Evolutionary conservation across 2,888 invertebrate species (phyloP).

Genomic region (Leptinotarsa juncta): DNA sequence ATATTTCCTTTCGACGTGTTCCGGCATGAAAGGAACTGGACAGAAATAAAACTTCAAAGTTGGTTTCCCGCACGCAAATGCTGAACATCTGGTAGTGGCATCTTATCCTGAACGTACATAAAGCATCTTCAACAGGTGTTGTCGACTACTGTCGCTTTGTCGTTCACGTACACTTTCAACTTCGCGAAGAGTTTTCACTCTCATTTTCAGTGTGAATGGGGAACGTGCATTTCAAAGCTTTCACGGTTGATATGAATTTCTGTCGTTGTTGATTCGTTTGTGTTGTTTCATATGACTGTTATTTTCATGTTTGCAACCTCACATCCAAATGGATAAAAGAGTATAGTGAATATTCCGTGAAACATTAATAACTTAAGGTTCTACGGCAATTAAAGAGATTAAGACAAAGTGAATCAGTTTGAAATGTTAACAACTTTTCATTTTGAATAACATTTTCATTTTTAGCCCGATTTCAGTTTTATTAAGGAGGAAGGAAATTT

Average conservation of each 20-base stretch:
- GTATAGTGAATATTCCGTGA: too few species aligned
- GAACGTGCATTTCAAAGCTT: conserved; percentile 10
- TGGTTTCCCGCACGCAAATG: conserved; percentile 39
- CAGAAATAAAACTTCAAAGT: conserved; percentile 33
- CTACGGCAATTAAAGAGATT: too few species aligned
- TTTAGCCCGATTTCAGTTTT: too few species aligned
- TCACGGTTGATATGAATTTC: conserved; percentile 3
- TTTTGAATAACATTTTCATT: too few species aligned
- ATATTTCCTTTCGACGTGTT: conserved; percentile 13
- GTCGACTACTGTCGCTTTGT: conserved; percentile 38
- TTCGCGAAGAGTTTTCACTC: conserved; percentile 36
- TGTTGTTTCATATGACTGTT: not conserved
- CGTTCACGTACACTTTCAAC: conserved; percentile 35
- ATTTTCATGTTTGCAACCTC: not conserved
- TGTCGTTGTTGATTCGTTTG: conserved; percentile 4
- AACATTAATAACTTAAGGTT: too few species aligned
- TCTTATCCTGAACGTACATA: conserved; percentile 35
- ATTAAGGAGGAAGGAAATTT: too few species aligned
- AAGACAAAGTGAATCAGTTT: too few species aligned
- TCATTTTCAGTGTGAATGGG: conserved; percentile 25
- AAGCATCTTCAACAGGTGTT: conserved; percentile 42
- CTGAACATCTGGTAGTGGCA: conserved; percentile 37
- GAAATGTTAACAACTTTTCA: too few species aligned
- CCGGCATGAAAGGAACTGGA: conserved; percentile 24
- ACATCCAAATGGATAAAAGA: not conserved